Conservation (phyloP, 1,140 invertebrate genomes). For the Diabrotica virgifera region DNA sequence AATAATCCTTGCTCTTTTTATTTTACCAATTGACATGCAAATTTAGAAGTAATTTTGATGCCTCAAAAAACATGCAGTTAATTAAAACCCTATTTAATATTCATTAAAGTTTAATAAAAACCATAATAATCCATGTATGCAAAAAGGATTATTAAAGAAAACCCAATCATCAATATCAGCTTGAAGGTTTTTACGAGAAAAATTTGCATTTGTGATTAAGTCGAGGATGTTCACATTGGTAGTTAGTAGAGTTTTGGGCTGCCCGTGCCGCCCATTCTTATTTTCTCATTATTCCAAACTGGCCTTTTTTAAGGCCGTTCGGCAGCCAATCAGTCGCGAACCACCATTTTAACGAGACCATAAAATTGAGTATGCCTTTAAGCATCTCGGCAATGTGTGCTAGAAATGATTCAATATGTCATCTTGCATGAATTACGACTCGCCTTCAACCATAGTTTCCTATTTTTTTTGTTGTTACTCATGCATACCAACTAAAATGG, state of each 20-base stretch:
- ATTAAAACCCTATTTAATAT: not conserved
- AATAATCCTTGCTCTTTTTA: too few relatives aligned
- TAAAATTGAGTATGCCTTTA: slow-evolving; percentile 2
- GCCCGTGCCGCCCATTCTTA: slow-evolving; percentile 1
- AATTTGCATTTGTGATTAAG: slow-evolving; percentile 3
- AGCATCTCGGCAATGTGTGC: not conserved
- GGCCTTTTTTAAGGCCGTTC: not conserved
- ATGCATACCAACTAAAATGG: too few relatives aligned
- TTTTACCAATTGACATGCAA: too few relatives aligned
- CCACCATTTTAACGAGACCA: slow-evolving; percentile 1
- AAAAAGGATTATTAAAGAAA: not conserved
- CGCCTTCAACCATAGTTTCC: not conserved
- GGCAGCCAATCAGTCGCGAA: slow-evolving; percentile 1
- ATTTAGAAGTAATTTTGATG: too few relatives aligned
- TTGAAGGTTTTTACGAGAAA: not conserved
- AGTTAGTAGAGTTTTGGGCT: not conserved
- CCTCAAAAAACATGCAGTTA: too few relatives aligned
- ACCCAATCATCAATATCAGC: not conserved
- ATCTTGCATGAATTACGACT: not conserved
- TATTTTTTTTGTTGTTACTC: too few relatives aligned
- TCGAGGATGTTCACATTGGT: slow-evolving; percentile 1
- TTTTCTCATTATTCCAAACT: slow-evolving; percentile 3
- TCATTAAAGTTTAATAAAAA: not conserved
- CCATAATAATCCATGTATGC: not conserved
- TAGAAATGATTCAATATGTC: slow-evolving; percentile 2